phyloP scores from a whole-genome alignment of 1,140 invertebrate genomes.

The Bicyclus anynana region DNA sequence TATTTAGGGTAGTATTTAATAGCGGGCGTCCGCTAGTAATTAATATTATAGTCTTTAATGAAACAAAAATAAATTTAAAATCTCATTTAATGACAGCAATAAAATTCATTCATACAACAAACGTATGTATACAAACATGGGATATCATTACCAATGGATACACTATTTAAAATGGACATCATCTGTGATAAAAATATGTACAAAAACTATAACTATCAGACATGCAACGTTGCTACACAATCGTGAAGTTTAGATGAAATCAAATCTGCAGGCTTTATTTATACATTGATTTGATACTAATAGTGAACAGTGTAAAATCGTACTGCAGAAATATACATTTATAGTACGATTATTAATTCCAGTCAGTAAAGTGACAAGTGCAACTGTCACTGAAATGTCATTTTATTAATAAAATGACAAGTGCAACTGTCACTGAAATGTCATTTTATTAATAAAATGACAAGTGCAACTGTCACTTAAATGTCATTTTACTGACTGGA shows the following conservation, averaged over 20 bases:
- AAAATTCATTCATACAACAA: constrained; percentile 52
- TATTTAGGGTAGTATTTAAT: too few relatives aligned
- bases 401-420: too few relatives aligned
- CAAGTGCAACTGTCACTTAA: too few relatives aligned
- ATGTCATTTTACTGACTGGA: too few relatives aligned
- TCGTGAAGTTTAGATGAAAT: not conserved
- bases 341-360: too few relatives aligned
- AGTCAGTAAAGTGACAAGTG: too few relatives aligned
- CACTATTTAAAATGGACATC: constrained; percentile 34
- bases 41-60: constrained; percentile 32
- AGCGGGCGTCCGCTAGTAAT: too few relatives aligned
- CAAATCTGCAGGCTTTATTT: constrained; percentile 12
- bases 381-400: too few relatives aligned
- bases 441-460: too few relatives aligned
- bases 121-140: constrained; percentile 35
- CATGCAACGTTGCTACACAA: constrained; percentile 25
- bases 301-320: constrained; percentile 4
- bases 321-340: too few relatives aligned
- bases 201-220: constrained; percentile 39
- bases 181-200: constrained; percentile 35
- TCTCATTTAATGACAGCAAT: constrained; percentile 54
- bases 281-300: constrained; percentile 13
- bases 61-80: constrained; percentile 32
- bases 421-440: too few relatives aligned
- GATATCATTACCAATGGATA: constrained; percentile 31